These are phyloP conservation scores for Drosophila rhopaloa DNA, from an alignment of 1,140 invertebrate genomes.

Conservation along the genomic window DNA sequence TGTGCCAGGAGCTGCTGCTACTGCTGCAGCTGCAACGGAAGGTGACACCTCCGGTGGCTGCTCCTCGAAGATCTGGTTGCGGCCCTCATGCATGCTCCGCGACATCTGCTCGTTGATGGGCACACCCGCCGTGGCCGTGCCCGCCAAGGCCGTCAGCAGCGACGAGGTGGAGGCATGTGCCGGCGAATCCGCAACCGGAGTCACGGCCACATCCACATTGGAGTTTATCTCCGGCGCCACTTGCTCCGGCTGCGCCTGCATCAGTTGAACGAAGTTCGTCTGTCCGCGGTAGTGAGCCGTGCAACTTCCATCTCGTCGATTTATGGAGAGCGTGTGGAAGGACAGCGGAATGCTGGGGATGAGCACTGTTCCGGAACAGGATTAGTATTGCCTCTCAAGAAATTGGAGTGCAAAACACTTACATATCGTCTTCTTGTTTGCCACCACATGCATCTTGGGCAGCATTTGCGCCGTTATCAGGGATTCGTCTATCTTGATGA, in stretches of 20 bases:
- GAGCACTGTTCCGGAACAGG: constrained; percentile 10
- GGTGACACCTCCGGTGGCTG: constrained; percentile 34
- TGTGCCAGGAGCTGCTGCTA: constrained; percentile 16
- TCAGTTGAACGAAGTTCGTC: constrained; percentile 87
- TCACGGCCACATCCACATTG: constrained; percentile 62
- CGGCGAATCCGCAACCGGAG: constrained; percentile 24
- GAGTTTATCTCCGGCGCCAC: constrained; percentile 72
- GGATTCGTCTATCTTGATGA: constrained; percentile 96
- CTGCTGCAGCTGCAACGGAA: background rate
- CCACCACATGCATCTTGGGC: constrained; percentile 93
- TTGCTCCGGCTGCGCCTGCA: constrained; percentile 54
- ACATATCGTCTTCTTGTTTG: constrained; percentile 94
- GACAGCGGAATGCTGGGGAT: constrained; percentile 73
- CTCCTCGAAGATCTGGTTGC: constrained; percentile 83
- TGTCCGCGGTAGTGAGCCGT: constrained; percentile 91
- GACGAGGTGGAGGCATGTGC: constrained; percentile 22
- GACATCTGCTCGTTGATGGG: constrained; percentile 83
- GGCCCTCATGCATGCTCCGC: constrained; percentile 79
- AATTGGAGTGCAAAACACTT: constrained; percentile 63
- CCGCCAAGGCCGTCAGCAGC: constrained; percentile 14
- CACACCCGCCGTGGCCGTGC: constrained; percentile 50
- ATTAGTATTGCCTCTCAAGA: background rate
- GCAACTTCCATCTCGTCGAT: constrained; percentile 92
- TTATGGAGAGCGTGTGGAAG: constrained; percentile 93
- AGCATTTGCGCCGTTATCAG: constrained; percentile 95